These are phyloP conservation scores for Tribolium madens DNA, from an alignment of 1,140 invertebrate genomes.

Conservation along the genomic window DNA sequence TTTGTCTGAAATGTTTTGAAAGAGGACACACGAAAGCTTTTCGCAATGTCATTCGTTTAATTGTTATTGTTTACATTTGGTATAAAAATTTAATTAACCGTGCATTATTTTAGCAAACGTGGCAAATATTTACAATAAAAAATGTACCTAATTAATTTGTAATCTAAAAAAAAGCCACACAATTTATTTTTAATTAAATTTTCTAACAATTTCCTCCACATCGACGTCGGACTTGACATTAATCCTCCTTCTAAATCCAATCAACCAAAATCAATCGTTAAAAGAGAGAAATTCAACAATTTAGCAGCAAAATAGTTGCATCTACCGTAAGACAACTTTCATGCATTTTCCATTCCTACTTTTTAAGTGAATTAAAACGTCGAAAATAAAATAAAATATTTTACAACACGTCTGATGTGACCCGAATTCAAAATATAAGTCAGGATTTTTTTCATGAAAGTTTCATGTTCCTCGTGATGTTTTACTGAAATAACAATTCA, in stretches of 20 bases:
- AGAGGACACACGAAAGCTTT: not conserved
- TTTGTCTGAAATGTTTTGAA: not conserved
- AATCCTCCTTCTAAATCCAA: not conserved
- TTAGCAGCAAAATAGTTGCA: not conserved
- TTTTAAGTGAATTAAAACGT: constrained; percentile 33
- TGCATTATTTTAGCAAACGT: constrained; percentile 2
- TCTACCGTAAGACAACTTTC: not conserved
- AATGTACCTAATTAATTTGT: no score
- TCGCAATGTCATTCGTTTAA: not conserved
- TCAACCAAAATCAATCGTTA: constrained; percentile 12
- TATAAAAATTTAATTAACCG: constrained; percentile 9
- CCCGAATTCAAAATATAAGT: not conserved
- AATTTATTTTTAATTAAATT: no score
- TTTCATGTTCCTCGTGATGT: constrained; percentile 20
- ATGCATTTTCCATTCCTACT: not conserved
- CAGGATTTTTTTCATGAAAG: constrained; percentile 24
- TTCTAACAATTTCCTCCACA: no score
- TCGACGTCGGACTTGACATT: not conserved
- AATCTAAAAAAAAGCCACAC: no score
- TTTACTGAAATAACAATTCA: constrained; percentile 11
- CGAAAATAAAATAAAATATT: not conserved
- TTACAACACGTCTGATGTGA: not conserved
- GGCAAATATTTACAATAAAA: not conserved
- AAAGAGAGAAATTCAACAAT: constrained; percentile 7
- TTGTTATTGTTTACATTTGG: constrained; percentile 5